Percentiles rank a stretch among this genome's conserved stretches.
These are phyloP conservation scores for Borostomias antarcticus DNA, from an alignment of 2,797 vertebrate species.

Conservation along the genomic window DNA sequence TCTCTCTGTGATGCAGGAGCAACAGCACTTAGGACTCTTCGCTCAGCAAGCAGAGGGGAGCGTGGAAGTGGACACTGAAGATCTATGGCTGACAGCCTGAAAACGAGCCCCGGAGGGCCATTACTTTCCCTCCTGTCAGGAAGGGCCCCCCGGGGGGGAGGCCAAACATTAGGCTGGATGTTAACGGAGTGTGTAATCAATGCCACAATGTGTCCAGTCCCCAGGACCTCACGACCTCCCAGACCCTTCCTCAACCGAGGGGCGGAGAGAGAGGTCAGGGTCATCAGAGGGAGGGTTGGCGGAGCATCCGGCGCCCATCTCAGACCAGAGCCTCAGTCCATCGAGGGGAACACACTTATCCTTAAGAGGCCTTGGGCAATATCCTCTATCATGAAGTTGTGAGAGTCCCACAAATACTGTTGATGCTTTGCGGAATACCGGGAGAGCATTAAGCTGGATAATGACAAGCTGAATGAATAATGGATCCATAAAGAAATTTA, in stretches of 20 bases:
- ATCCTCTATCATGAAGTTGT: slow-evolving; percentile 74
- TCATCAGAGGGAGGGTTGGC: slow-evolving; percentile 79
- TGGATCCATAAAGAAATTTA: slow-evolving; percentile 39
- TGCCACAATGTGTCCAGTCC: slow-evolving; percentile 88
- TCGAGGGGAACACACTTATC: slow-evolving; percentile 45
- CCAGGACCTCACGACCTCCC: slow-evolving; percentile 82
- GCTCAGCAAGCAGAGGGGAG: slow-evolving; percentile 24
- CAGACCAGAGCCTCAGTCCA: slow-evolving; percentile 74
- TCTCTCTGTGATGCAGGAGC: slow-evolving; percentile 12
- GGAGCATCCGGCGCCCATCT: slow-evolving; percentile 83
- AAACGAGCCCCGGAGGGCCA: slow-evolving; percentile 73
- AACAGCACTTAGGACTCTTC: slow-evolving; percentile 56
- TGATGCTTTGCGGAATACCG: too few relatives aligned
- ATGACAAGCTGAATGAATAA: slow-evolving; percentile 36
- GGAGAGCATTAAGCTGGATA: slow-evolving; percentile 65
- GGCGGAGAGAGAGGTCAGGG: slow-evolving; percentile 67
- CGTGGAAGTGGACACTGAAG: slow-evolving; percentile 51
- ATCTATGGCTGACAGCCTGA: slow-evolving; percentile 67
- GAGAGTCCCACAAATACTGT: slow-evolving; percentile 64
- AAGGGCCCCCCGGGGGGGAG: slow-evolving; percentile 74
- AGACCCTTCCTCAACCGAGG: slow-evolving; percentile 71
- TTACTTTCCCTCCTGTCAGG: slow-evolving; percentile 79
- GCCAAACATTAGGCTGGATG: slow-evolving; percentile 80
- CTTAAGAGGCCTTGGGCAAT: slow-evolving; percentile 65
- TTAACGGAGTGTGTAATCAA: slow-evolving; percentile 98